Evolutionary conservation across 2,888 invertebrate genomes (phyloP).

Genomic region (Parnassius apollo): DNA sequence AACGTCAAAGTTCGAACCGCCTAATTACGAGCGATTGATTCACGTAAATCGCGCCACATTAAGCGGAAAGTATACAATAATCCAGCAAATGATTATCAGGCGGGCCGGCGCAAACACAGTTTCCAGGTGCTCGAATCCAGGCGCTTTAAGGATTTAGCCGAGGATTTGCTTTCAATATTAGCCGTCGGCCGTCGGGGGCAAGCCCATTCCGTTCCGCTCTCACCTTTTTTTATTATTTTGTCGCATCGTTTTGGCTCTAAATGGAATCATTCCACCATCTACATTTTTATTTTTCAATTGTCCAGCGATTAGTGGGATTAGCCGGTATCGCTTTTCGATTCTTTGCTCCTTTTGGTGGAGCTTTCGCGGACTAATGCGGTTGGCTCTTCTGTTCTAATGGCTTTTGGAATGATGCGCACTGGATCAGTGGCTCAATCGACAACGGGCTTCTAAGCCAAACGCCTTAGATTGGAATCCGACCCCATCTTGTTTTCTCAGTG

Average conservation of each 20-base stretch:
- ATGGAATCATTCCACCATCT: constrained; percentile 81
- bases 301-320: constrained; percentile 80
- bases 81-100: constrained; percentile 75
- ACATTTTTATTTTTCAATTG: constrained; percentile 83
- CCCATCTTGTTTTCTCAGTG: too few relatives aligned
- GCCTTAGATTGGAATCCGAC: neutral
- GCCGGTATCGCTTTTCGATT: constrained; percentile 77
- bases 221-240: constrained; percentile 78
- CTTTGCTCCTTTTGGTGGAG: constrained; percentile 74
- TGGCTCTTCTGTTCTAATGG: constrained; percentile 47
- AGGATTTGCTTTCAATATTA: constrained; percentile 83
- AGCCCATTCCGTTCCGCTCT: constrained; percentile 67
- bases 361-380: constrained; percentile 63
- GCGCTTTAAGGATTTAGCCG: constrained; percentile 81
- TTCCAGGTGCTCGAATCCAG: constrained; percentile 78
- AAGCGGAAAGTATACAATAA: constrained; percentile 75
- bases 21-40: constrained; percentile 56
- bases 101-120: constrained; percentile 60
- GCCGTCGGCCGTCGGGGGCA: constrained; percentile 69
- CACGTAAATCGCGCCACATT: constrained; percentile 64
- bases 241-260: constrained; percentile 80
- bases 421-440: constrained; percentile 14
- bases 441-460: neutral
- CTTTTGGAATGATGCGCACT: constrained; percentile 38
- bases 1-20: constrained; percentile 37